These are phyloP conservation scores for Malurus splendens DNA, from an alignment of 2,797 vertebrate genomes.

Conservation along the genomic window DNA sequence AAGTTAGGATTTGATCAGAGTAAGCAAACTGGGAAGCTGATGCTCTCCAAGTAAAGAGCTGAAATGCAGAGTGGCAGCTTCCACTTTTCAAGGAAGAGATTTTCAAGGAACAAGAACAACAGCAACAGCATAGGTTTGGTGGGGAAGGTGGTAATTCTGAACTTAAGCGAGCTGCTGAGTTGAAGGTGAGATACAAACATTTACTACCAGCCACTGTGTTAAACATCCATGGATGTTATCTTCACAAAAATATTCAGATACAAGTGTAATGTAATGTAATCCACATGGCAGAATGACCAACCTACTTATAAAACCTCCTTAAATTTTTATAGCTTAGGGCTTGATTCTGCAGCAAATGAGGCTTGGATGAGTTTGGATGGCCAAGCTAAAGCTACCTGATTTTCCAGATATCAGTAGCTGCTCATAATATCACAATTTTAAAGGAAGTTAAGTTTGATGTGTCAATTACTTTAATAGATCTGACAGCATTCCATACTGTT, in stretches of 20 bases:
- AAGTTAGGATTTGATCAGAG: background rate
- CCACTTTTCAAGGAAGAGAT: background rate
- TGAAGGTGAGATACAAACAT: background rate
- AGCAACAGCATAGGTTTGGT: background rate
- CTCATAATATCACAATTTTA: background rate
- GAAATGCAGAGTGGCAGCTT: background rate
- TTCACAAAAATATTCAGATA: background rate
- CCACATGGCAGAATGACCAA: background rate
- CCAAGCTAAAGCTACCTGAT: background rate
- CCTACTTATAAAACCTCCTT: background rate
- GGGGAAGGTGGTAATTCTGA: background rate
- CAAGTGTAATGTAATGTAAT: background rate
- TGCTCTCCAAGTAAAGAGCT: background rate
- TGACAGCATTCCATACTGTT: background rate
- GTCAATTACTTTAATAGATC: constrained; percentile 25
- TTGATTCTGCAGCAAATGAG: background rate
- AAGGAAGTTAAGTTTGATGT: background rate
- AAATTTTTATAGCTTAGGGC: background rate
- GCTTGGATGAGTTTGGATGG: background rate
- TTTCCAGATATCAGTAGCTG: background rate
- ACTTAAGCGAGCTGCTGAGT: background rate
- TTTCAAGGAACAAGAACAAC: background rate
- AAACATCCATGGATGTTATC: background rate
- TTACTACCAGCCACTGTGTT: background rate
- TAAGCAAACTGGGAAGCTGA: background rate